Evolutionary conservation across 2,797 vertebrate genomes (phyloP), one percentile per base, ranked within the genome.

Genomic region (Gymnopithys bicolor): DNA sequence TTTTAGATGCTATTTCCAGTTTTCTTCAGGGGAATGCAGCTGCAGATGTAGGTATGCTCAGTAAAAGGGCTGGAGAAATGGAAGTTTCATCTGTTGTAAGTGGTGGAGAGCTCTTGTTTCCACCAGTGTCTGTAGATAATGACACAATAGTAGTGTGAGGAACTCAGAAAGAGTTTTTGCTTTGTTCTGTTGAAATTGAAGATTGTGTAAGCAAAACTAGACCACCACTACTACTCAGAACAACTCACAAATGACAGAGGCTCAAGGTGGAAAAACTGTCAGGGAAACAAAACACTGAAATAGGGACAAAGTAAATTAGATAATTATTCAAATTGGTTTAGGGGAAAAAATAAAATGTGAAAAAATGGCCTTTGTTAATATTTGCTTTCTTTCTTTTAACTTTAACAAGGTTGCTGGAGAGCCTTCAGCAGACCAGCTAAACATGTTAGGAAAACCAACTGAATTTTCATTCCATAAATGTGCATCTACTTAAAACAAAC

Each of bases 1-100:
- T 94, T 79, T 87, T 10, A 9, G 30, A 33, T 73, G 35, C 18
- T 63, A 59, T 89, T 96, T 92, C 48, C 28, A 27, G 13, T 55
- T 85, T 84, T 89, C 37, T 80, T 80, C 33, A 56, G 60, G 37
- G 75, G 32, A 92, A 71, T 48, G 49, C 41, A 93, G 49, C 82
- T 94, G 58, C 53, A 78, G 78, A 56, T 82, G 53, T 58, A 89
- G 35, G 23, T 48, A n/a, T 46, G n/a, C 4, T 37, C 45, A 25
- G 37, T 37, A 66, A 69, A 19, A 45, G 2, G 1, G 0, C 4
- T 53, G 75, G 89, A 92, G 71, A 91, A 92, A 80, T 13, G 7
- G 19, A 76, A n/a, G 21, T 52, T 80, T 39, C n/a, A 33, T 7
- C 13, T 35, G 6, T 39, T 84, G 25, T 24, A 70, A 64, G 17